phyloP scores from a whole-genome alignment of 2,113 vertebrate species.

The Numenius arquata region DNA sequence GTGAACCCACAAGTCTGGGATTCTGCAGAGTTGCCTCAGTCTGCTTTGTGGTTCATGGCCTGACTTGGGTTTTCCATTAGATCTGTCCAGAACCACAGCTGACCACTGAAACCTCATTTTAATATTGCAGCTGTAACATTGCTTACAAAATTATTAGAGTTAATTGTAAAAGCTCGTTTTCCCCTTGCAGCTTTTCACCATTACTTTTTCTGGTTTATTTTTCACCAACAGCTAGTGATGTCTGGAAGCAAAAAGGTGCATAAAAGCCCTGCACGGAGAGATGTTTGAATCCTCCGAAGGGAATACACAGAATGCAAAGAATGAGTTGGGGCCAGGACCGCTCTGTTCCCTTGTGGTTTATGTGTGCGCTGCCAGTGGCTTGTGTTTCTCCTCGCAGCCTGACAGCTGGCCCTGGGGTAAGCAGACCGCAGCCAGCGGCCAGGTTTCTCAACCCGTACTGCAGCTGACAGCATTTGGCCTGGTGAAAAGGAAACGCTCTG shows the following conservation, averaged over 20 bases:
- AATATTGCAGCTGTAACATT: not conserved
- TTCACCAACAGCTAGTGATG: not conserved
- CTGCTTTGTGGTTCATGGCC: not conserved
- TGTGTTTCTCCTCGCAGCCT: constrained; percentile 33
- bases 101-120: constrained; percentile 1
- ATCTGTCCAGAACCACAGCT: not conserved
- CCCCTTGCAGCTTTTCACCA: not conserved
- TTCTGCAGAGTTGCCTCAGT: not conserved
- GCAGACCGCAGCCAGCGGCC: not conserved
- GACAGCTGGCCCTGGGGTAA: not conserved
- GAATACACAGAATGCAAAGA: constrained; percentile 10
- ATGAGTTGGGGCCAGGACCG: not conserved
- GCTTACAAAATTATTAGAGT: not conserved
- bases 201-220: not conserved
- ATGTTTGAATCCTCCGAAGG: not conserved
- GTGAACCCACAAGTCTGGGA: not conserved
- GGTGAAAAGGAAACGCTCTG: not conserved
- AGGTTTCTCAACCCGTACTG: not conserved
- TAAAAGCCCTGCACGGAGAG: not conserved
- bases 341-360: not conserved
- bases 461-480: not conserved
- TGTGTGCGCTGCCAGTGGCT: not conserved
- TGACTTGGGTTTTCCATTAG: not conserved
- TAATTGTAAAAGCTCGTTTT: not conserved
- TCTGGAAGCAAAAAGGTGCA: not conserved